phyloP scores from a whole-genome alignment of 2,888 invertebrate species.

The Acleris laterana region DNA sequence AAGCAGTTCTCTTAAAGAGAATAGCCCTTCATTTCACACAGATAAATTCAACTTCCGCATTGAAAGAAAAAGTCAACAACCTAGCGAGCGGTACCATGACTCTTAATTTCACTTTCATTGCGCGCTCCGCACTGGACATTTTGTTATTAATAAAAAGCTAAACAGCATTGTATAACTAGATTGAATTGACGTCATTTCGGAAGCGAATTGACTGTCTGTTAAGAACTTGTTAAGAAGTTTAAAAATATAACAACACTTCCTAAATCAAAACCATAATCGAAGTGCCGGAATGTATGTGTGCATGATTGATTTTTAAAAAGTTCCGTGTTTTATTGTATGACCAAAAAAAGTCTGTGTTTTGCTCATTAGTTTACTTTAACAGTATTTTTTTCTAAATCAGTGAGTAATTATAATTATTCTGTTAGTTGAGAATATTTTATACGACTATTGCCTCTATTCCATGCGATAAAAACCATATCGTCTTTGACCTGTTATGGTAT shows the following conservation, averaged over 20 bases:
- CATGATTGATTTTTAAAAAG: slow-evolving; percentile 67
- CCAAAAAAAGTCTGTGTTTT: not conserved
- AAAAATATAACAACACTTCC: slow-evolving; percentile 73
- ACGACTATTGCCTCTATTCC: too few species aligned
- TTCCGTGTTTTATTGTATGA: slow-evolving; percentile 77
- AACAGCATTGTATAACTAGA: slow-evolving; percentile 57
- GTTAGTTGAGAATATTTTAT: too few species aligned
- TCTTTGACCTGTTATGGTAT: too few species aligned
- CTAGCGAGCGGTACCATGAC: slow-evolving; percentile 64
- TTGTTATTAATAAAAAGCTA: not conserved
- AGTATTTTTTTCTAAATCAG: not conserved
- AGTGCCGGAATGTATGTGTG: slow-evolving; percentile 68
- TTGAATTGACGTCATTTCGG: slow-evolving; percentile 54
- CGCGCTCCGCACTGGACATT: slow-evolving; percentile 47
- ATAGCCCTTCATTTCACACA: slow-evolving; percentile 67
- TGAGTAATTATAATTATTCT: too few species aligned
- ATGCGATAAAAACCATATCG: too few species aligned
- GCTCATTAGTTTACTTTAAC: not conserved
- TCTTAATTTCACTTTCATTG: slow-evolving; percentile 38
- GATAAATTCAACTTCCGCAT: slow-evolving; percentile 75
- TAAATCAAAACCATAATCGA: slow-evolving; percentile 67
- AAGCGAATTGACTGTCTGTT: slow-evolving; percentile 65
- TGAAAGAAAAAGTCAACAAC: slow-evolving; percentile 80
- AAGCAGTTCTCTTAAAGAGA: slow-evolving; percentile 38
- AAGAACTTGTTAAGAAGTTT: slow-evolving; percentile 65